Base-by-base conservation (phyloP, 2,888 invertebrate species). In the Clepsis dumicolana region DNA sequence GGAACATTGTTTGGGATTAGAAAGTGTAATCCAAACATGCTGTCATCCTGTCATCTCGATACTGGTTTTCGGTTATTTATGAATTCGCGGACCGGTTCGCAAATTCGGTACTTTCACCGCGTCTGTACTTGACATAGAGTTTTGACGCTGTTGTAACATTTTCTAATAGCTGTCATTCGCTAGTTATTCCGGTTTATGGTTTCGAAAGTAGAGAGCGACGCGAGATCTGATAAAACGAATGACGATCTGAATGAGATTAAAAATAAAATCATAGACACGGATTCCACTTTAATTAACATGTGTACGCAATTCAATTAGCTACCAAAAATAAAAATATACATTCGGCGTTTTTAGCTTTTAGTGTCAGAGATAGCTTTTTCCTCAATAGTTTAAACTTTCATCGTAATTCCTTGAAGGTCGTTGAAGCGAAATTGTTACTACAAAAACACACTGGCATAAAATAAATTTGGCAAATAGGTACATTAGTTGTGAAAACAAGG, bases 171-270 rank as follows among this genome's bases (percentile, higher is more conserved):
- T 77, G 80, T 81, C 81, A 81, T 79, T 79, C 72, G 74, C 74
- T 76, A 67, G 75, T 81, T 77, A 86, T 82, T 81, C 88, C 84
- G 85, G 86, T 85, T 83, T 78, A 76, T 75, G 78, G 75, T 88
- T 88, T 88, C 81, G 89, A 89, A 90, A 90, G 88, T 83, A 71
- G 80, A 76, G 73, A 82, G 77, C 72, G 54, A 59, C 64, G 71
- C 71, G 70, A 75, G 73, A 78, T 79, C 78, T 73, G 80, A 80
- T 83, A 84, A 79, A 78, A 84, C 76, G 78, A 77, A 82, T 80
- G 79, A 79, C 80, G 80, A 74, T 77, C 81, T 75, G 75, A 80
- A 77, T 57, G 65, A 72, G 74, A 71, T 59, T 67, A 73, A 73
- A 72, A 65, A 54, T 52, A 27, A 56, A 25, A 27, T 48, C 44